Evolutionary conservation across 2,113 vertebrate species (phyloP), one percentile per base, ranked within the genome.

Genomic region (Charadrius vociferus): DNA sequence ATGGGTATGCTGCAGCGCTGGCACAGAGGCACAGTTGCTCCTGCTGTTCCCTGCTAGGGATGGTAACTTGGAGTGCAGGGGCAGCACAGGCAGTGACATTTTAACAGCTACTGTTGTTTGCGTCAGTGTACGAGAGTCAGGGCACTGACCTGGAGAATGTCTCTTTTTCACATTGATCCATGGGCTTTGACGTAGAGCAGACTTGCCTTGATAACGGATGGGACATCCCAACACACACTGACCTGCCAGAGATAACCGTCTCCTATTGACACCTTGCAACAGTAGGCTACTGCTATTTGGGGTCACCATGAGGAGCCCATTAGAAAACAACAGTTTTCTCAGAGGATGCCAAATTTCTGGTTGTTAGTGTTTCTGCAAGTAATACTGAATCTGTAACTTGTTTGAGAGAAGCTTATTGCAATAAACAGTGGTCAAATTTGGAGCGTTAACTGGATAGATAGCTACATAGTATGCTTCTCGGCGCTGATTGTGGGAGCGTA

Each of bases 321-420:
- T 90, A 86, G 88, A 94, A 92, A 93, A 94, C 47, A 67, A 55
- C 9, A 55, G 52, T 73, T 96, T 94, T 88, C 74, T 92, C 58
- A 41, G 67, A 87, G 71, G 23, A 45, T 92, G 85, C 75, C 55
- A 78, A 71, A 73, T 90, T 62, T 59, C 41, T 86, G 68, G 52
- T 41, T 81, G 56, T 59, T 89, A 26, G 49, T 92, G 68, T 87
- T 95, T 89, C 87, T 93, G 73, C 39, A 86, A 72, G 50, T 86
- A 55, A 59, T 50, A 66, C n/a, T 63, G 36, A 50, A 43, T n/a
- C 52, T 62, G 39, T 66, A 43, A 61, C 49, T 94, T 79, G 56
- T 80, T 85, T 70, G 74, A 83, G 79, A 77, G 58, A 34, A 70
- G 74, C 22, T 95, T 85, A 30, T 34, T 65, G 81, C 59, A 49